These are phyloP conservation scores for Mya arenaria DNA, from an alignment of 1,140 invertebrate genomes.

Conservation along the genomic window DNA sequence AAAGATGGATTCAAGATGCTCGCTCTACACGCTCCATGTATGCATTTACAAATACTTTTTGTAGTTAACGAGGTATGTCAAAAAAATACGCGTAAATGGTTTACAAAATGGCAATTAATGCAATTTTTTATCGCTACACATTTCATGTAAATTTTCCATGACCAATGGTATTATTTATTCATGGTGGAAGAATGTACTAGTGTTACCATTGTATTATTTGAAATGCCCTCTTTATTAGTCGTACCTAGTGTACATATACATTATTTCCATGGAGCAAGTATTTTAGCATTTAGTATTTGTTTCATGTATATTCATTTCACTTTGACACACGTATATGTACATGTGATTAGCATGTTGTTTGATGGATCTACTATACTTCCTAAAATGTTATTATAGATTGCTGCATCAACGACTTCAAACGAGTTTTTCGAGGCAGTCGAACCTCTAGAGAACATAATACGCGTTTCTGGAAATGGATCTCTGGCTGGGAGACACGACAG, in stretches of 20 bases:
- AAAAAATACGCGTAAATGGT: slow-evolving; percentile 2
- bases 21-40: too few species aligned
- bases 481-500: slow-evolving; percentile 9
- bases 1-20: not conserved
- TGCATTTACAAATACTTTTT: too few species aligned
- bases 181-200: slow-evolving; percentile 4
- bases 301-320: too few species aligned
- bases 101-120: too few species aligned
- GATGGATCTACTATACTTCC: slow-evolving; percentile 4
- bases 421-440: slow-evolving; percentile 32
- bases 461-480: slow-evolving; percentile 4
- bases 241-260: slow-evolving; percentile 1
- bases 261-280: slow-evolving; percentile 13
- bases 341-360: slow-evolving; percentile 15
- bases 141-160: too few species aligned
- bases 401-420: slow-evolving; percentile 15
- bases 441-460: slow-evolving; percentile 6
- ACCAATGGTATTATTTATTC: slow-evolving; percentile 10
- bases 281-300: slow-evolving; percentile 7
- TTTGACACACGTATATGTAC: not conserved
- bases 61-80: slow-evolving; percentile 7
- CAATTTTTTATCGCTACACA: not conserved
- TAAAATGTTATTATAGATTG: too few species aligned
- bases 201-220: slow-evolving; percentile 9
- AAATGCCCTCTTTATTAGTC: slow-evolving; percentile 12